These are phyloP conservation scores for Pseudoips prasinana DNA, from an alignment of 2,888 invertebrate genomes.

Conservation along the genomic window DNA sequence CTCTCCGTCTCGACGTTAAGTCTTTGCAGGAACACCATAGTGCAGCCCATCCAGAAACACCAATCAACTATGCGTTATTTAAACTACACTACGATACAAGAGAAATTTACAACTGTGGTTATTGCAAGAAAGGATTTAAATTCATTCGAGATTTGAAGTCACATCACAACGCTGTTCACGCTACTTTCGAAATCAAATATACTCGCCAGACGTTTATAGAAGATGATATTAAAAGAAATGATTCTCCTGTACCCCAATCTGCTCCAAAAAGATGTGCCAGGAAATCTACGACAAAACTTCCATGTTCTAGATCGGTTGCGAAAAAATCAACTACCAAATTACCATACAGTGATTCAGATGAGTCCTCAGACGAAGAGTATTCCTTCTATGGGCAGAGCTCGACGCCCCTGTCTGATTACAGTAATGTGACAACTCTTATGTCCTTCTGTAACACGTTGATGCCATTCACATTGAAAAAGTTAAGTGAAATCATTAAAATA, in stretches of 20 bases:
- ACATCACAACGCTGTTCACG: constrained; percentile 46
- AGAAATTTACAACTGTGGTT: constrained; percentile 36
- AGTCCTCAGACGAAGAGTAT: constrained; percentile 36
- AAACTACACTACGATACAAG: constrained; percentile 39
- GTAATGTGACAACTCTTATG: constrained; percentile 74
- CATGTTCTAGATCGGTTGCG: constrained; percentile 43
- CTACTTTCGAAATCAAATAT: too few relatives aligned
- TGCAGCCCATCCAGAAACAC: constrained; percentile 35
- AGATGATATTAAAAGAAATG: constrained; percentile 26
- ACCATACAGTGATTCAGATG: constrained; percentile 33
- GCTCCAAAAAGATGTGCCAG: constrained; percentile 42
- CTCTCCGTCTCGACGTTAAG: constrained; percentile 45
- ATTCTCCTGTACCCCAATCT: constrained; percentile 5
- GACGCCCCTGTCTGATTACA: constrained; percentile 51
- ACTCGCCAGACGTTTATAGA: too few relatives aligned
- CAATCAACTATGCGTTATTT: constrained; percentile 48
- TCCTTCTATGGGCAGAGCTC: constrained; percentile 77
- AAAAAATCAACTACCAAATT: constrained; percentile 78
- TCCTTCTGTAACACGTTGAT: constrained; percentile 76
- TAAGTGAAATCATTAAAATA: constrained; percentile 76
- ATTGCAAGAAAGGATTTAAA: constrained; percentile 45
- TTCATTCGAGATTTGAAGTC: constrained; percentile 40
- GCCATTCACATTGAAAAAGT: constrained; percentile 65
- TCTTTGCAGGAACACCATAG: constrained; percentile 59
- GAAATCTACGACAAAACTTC: constrained; percentile 61